Percentiles rank a stretch among this genome's conserved stretches.
These are phyloP conservation scores for Arenaria interpres DNA, from an alignment of 2,113 vertebrate species.

Conservation along the genomic window DNA sequence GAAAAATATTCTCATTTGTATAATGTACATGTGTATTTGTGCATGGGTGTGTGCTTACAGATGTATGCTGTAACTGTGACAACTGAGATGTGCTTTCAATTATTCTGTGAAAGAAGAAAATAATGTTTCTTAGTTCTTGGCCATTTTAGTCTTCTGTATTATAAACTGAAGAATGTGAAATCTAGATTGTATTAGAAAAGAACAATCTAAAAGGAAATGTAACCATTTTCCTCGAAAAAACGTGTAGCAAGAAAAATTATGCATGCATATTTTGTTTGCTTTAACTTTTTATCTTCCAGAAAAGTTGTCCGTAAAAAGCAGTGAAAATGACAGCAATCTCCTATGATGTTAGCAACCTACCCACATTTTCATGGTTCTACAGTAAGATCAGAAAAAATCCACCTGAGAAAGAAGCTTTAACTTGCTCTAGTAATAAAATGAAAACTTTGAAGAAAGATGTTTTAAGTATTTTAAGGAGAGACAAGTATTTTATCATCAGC, in stretches of 20 bases:
- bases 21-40: background rate
- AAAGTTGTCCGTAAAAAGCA: background rate
- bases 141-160: background rate
- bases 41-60: background rate
- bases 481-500: background rate
- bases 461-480: background rate
- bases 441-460: background rate
- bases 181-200: background rate
- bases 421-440: background rate
- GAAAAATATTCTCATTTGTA: background rate
- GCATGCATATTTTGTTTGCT: background rate
- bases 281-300: background rate
- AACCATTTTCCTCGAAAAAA: background rate
- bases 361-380: background rate
- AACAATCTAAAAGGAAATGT: background rate
- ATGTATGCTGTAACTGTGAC: background rate
- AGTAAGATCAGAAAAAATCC: background rate
- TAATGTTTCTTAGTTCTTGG: background rate
- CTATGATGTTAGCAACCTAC: background rate
- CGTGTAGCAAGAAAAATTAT: background rate
- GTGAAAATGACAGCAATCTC: background rate
- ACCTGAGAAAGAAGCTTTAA: background rate
- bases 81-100: background rate
- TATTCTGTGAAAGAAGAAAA: background rate
- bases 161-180: background rate